These are phyloP conservation scores for Punctoribates punctum DNA, from an alignment of 2,888 invertebrate genomes.

Conservation along the genomic window DNA sequence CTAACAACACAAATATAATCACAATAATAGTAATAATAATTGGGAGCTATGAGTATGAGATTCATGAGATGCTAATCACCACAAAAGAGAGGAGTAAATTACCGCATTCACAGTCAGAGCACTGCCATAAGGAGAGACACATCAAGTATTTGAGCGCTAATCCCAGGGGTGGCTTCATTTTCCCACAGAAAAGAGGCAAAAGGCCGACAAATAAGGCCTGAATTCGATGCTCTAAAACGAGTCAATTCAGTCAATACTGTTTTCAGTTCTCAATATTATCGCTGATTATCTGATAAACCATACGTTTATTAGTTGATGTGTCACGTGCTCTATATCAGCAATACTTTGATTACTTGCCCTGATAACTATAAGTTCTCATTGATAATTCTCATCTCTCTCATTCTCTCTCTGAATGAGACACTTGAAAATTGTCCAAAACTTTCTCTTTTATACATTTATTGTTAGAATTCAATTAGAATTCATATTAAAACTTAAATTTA, in stretches of 20 bases:
- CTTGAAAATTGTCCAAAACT: constrained; percentile 25
- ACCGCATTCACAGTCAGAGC: constrained; percentile 1
- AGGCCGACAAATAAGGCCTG: constrained; percentile 25
- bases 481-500: constrained; percentile 10
- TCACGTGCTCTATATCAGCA: constrained; percentile 29
- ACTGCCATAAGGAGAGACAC: not conserved
- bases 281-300: constrained; percentile 15
- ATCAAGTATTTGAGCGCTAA: constrained; percentile 6
- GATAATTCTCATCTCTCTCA: not conserved
- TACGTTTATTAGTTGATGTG: constrained; percentile 19
- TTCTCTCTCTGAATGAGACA: not conserved
- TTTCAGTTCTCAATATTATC: not conserved
- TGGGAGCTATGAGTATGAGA: constrained; percentile 15
- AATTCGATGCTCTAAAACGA: constrained; percentile 4
- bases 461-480: constrained; percentile 15
- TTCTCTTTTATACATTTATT: not conserved
- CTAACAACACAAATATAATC: constrained; percentile 32
- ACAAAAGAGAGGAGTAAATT: constrained; percentile 23
- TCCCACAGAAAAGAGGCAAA: constrained; percentile 33
- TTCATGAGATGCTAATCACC: constrained; percentile 33
- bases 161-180: constrained; percentile 17
- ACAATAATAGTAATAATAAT: constrained; percentile 2
- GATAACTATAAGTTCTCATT: not conserved
- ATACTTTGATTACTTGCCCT: constrained; percentile 24
- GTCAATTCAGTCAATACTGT: not conserved